Conservation (phyloP, 2,888 invertebrate species). For the Hypercompe scribonia region DNA sequence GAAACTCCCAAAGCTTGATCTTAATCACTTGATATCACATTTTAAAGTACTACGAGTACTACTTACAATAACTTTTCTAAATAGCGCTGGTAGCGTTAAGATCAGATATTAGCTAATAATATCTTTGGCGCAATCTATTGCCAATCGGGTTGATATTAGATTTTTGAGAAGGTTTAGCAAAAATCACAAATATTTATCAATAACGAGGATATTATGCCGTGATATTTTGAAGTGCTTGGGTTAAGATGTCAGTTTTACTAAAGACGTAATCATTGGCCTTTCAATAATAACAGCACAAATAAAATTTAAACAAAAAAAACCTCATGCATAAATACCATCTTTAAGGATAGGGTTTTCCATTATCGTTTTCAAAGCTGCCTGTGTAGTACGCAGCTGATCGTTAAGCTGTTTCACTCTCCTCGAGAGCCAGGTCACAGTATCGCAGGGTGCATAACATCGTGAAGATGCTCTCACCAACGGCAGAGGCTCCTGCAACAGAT, state of each 20-base stretch:
- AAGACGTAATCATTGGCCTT: not conserved
- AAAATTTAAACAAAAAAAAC: not conserved
- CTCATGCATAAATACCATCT: slow-evolving; percentile 44
- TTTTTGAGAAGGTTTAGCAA: no score
- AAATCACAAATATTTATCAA: no score
- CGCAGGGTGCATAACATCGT: slow-evolving; percentile 88
- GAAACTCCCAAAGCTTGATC: not conserved
- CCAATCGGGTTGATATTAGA: not conserved
- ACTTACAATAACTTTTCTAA: no score
- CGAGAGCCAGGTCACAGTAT: slow-evolving; percentile 87
- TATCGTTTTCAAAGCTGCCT: slow-evolving; percentile 79
- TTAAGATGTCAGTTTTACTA: no score
- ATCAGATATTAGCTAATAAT: no score
- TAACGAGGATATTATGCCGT: no score
- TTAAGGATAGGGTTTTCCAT: slow-evolving; percentile 68
- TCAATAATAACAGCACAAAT: not conserved
- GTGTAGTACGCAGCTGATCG: slow-evolving; percentile 83
- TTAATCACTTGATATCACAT: not conserved
- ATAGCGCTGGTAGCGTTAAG: no score
- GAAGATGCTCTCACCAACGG: slow-evolving; percentile 79
- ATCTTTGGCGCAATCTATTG: not conserved
- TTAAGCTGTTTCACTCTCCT: slow-evolving; percentile 84
- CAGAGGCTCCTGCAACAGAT: slow-evolving; percentile 69
- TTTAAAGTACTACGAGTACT: not conserved
- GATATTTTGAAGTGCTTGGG: no score